These are phyloP conservation scores for Drosophila varians DNA, from an alignment of 1,140 invertebrate genomes.

Conservation along the genomic window DNA sequence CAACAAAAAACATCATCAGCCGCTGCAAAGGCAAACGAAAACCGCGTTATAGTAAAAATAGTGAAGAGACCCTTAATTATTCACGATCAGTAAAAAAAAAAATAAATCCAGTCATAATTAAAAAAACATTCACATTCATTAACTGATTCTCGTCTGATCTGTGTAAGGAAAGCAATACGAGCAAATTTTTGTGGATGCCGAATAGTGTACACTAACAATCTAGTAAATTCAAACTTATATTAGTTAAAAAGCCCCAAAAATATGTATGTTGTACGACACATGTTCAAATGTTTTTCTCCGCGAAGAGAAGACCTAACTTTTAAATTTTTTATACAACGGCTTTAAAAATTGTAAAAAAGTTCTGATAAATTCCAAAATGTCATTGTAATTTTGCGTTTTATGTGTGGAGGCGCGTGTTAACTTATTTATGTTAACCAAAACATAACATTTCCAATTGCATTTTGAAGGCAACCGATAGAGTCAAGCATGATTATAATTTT, in stretches of 20 bases:
- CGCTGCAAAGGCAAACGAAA: constrained; percentile 20
- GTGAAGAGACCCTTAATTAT: constrained; percentile 37
- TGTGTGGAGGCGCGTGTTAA: constrained; percentile 21
- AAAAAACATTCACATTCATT: constrained; percentile 38
- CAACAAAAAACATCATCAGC: constrained; percentile 41
- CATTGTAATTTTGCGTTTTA: constrained; percentile 38
- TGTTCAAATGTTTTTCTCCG: constrained; percentile 29
- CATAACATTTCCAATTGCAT: constrained; percentile 66
- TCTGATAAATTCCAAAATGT: constrained; percentile 11
- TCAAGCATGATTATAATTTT: constrained; percentile 52
- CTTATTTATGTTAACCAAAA: constrained; percentile 10
- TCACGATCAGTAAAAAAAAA: constrained; percentile 53
- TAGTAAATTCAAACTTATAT: constrained; percentile 66
- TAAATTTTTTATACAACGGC: constrained; percentile 31
- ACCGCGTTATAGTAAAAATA: constrained; percentile 70
- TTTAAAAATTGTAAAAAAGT: constrained; percentile 41
- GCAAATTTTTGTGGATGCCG: constrained; percentile 30
- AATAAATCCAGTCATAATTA: constrained; percentile 5
- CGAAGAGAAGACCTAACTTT: constrained; percentile 29
- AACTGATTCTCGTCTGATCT: constrained; percentile 19
- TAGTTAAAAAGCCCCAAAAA: constrained; percentile 51
- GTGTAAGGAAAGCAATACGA: constrained; percentile 42
- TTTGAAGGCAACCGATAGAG: constrained; percentile 52
- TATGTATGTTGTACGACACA: constrained; percentile 46
- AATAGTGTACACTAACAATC: constrained; percentile 39